phyloP scores from a whole-genome alignment of 2,797 vertebrate genomes.

The Fistularia tabacaria region DNA sequence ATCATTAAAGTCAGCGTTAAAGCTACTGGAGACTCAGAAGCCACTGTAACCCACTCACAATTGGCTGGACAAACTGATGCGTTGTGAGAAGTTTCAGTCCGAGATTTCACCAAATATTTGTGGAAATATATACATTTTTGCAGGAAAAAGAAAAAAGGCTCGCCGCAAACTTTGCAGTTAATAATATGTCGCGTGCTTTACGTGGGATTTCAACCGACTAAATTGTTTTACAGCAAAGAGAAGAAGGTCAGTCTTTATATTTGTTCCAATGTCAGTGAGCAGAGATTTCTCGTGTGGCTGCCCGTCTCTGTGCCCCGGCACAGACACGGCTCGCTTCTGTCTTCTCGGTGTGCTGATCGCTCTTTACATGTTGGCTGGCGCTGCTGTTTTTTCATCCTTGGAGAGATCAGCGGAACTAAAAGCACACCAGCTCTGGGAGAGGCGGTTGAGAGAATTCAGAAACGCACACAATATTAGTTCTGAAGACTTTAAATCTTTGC shows the following conservation, averaged over 20 bases:
- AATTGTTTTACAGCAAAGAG: constrained; percentile 2
- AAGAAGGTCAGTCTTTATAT: background rate
- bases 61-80: background rate
- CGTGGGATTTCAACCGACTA: background rate
- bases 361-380: constrained; percentile 64
- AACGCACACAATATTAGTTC: constrained; percentile 38
- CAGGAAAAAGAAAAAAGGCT: too few relatives aligned
- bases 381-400: constrained; percentile 61
- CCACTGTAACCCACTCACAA: background rate
- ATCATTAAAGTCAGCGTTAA: constrained; percentile 36
- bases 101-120: background rate
- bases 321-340: constrained; percentile 39
- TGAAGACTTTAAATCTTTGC: constrained; percentile 37
- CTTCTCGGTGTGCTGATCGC: constrained; percentile 55
- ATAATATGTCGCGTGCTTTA: background rate
- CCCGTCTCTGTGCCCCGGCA: constrained; percentile 25
- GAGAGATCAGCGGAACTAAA: constrained; percentile 58
- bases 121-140: background rate
- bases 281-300: constrained; percentile 19
- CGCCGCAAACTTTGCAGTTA: too few relatives aligned
- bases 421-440: constrained; percentile 52
- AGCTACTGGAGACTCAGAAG: constrained; percentile 9
- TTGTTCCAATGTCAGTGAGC: constrained; percentile 23
- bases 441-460: constrained; percentile 44
- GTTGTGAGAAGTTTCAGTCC: constrained; percentile 2